Evolutionary conservation across 2,888 invertebrate species (phyloP), one percentile per base, ranked within the genome.

Genomic region (Saturnia pavonia): DNA sequence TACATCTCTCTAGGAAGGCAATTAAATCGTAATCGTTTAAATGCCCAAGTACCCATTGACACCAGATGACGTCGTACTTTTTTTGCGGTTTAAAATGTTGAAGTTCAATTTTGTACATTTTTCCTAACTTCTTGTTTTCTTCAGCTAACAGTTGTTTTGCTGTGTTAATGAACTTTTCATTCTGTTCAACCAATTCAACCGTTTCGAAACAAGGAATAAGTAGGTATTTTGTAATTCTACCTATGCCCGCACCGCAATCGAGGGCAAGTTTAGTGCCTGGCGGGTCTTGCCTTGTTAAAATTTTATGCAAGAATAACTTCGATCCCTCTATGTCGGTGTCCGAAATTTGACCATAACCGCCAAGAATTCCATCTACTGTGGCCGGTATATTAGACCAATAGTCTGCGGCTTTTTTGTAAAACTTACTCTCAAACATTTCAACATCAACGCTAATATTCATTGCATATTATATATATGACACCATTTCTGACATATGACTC

Each of bases 221-320:
- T 16, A 99, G 78, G 74, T 97, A 95, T 85, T 98, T 98, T 1
- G 97, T 97, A 60, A 99, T 96, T 79, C 99, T 95, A 0, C 99
- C 99, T 78, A 99, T 99, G 3, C 99, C 99, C 22, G 99, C 97
- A 7, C 99, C 99, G 89, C 99, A 99, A 85, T 99, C 99, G 12
- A 99, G 90, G 1, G 98, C 99, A 73, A 95, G 91, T 67, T 92
- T 88, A 69, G 91, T 95, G 0, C 92, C 95, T 6, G 96, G 96
- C 68, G 90, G 85, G 66, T 84, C 83, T 72, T 96, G 94, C 1
- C 79, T 79, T 19, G 80, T 75, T 71, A 92, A 80, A 71, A 93
- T 79, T 71, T 85, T 78, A 69, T 96, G 95, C 43, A 99, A 91
- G 90, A 99, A 98, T 65, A 91, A 87, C 79, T 94, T 95, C 0